Evolutionary conservation across 2,113 vertebrate genomes (phyloP), one percentile per base, ranked within the genome.

Genomic region (Pseudorhombus dupliciocellatus): DNA sequence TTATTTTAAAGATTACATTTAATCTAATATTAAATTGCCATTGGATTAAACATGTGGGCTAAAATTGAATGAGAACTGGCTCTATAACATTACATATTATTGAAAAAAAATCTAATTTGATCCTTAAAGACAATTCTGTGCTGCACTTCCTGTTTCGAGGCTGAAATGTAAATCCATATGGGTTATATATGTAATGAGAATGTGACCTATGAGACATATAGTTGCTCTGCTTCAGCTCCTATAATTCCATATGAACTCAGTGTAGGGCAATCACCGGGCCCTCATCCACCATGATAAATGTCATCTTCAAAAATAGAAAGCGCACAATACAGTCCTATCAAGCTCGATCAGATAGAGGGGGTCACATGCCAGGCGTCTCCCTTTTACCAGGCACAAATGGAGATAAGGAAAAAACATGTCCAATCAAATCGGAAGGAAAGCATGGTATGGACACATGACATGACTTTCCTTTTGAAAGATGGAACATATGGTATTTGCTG

Each of bases 381-480:
- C 59, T 78, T 58, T 66, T 66, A 73, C 65, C 20, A 18, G 79
- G 22, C 8, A 1, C 56, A 46, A 40, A 67, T 67, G 24, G 2
- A 57, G 70, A 78, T 75, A 81, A 84, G 70, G 12, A 37, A 60
- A 51, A 70, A 60, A 24, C 21, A 59, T 26, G 67, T 52, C 25
- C 21, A 67, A 66, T 71, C 66, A 66, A 66, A 51, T 4, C 16
- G 20, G 40, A 67, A 16, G 31, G 40, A 34, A 69, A 50, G 18
- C 71, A 73, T 42, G 15, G 30, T 56, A 61, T 57, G 14, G n/a
- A 46, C 1, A 42, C 11, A 54, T 44, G 53, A 54, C 26, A 21
- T 26, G 46, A 37, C n/a, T 22, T 26, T 56, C 24, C 21, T 37
- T 46, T 57, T 55, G 15, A 53, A 26, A 25, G 15, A 26, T n/a